Conservation (phyloP, 92 coral and sea anemone species). For the Galaxea fascicularis region DNA sequence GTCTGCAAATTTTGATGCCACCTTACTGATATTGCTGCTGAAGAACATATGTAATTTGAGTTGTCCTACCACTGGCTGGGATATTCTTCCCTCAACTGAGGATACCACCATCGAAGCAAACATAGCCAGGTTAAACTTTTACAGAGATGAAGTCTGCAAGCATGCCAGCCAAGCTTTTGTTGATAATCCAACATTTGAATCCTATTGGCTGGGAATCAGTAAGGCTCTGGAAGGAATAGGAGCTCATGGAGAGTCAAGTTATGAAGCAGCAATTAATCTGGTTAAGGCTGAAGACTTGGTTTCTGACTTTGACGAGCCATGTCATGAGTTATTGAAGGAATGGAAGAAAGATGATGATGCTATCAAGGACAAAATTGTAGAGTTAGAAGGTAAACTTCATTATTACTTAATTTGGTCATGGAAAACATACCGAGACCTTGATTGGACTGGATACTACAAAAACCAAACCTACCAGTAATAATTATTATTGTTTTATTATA, state of each 20-base stretch:
- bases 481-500: no score
- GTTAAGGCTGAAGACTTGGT: background rate
- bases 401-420: no score
- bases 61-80: constrained; percentile 32
- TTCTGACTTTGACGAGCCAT: background rate
- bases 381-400: background rate
- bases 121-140: constrained; percentile 9
- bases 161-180: background rate
- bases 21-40: constrained; percentile 9
- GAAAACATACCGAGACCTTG: no score
- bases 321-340: background rate
- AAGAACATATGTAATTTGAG: constrained; percentile 18
- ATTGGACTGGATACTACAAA: no score
- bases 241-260: background rate
- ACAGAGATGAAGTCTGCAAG: background rate
- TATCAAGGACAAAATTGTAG: background rate
- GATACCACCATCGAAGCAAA: constrained; percentile 8
- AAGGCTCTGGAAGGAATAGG: background rate
- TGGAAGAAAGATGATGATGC: background rate
- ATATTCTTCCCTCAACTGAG: background rate
- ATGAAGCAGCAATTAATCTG: background rate
- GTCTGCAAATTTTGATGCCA: background rate
- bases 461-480: no score
- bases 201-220: background rate
- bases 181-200: background rate